These are phyloP conservation scores for Cheumatopsyche charites DNA, from an alignment of 1,140 invertebrate genomes.

Conservation along the genomic window DNA sequence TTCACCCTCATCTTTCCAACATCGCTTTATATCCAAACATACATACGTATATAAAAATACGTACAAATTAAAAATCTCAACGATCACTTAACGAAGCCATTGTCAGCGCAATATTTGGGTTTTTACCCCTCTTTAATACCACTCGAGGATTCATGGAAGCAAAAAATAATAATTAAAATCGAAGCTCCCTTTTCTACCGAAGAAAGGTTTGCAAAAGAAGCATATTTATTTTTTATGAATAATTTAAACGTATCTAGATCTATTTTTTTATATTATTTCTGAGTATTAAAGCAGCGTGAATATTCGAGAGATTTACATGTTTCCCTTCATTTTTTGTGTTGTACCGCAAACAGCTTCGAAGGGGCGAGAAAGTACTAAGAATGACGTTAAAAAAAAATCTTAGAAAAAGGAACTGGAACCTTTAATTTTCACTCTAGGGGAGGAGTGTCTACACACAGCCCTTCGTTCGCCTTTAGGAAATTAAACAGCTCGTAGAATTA, in stretches of 20 bases:
- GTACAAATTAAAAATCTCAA: constrained; percentile 27
- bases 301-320: constrained; percentile 43
- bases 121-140: constrained; percentile 37
- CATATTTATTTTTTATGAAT: not conserved
- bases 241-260: not conserved
- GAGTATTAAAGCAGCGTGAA: not conserved
- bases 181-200: constrained; percentile 38
- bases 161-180: constrained; percentile 49
- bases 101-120: constrained; percentile 42
- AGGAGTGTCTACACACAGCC: constrained; percentile 24
- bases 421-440: constrained; percentile 47
- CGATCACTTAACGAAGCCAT: constrained; percentile 45
- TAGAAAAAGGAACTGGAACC: constrained; percentile 43
- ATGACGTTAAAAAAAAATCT: too few species aligned
- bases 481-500: constrained; percentile 43
- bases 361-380: not conserved
- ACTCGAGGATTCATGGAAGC: constrained; percentile 25
- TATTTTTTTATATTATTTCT: constrained; percentile 13
- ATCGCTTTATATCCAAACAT: not conserved
- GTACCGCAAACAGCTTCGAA: constrained; percentile 35
- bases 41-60: not conserved
- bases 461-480: constrained; percentile 38
- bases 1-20: too few species aligned
- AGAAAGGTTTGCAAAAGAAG: not conserved
- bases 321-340: constrained; percentile 28